Evolutionary conservation across 1,140 invertebrate species (phyloP).

Genomic region (Tetragonula clypearis): DNA sequence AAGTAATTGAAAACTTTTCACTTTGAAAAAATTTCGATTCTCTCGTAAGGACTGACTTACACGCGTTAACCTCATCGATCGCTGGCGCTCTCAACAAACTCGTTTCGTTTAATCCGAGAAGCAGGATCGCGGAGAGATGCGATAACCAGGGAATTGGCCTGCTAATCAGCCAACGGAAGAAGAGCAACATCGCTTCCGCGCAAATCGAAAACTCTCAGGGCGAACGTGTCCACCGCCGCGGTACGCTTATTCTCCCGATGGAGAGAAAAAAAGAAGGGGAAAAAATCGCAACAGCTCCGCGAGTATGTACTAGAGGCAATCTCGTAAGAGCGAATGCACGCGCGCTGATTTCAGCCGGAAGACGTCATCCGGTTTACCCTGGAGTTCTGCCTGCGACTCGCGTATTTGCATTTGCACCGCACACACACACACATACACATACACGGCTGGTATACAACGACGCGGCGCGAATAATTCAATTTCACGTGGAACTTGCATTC

Average conservation of each 20-base stretch:
- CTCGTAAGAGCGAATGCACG: slow-evolving; percentile 4
- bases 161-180: neutral
- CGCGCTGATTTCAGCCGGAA: slow-evolving; percentile 43
- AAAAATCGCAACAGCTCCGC: slow-evolving; percentile 16
- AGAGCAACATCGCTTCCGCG: neutral
- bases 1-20: too few relatives aligned
- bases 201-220: neutral
- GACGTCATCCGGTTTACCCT: slow-evolving; percentile 22
- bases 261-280: too few relatives aligned
- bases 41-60: too few relatives aligned
- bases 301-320: slow-evolving; percentile 21
- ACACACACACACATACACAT: neutral
- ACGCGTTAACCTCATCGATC: too few relatives aligned
- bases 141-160: neutral
- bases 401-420: slow-evolving; percentile 22
- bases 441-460: neutral
- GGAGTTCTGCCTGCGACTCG: neutral
- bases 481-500: slow-evolving; percentile 17
- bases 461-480: slow-evolving; percentile 38
- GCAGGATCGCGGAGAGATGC: neutral
- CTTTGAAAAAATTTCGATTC: too few relatives aligned
- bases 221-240: neutral
- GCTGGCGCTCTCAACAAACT: neutral
- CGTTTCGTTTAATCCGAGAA: neutral
- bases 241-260: neutral